Conservation (phyloP, 2,797 vertebrate species). For the Triplophysa bombifrons region DNA sequence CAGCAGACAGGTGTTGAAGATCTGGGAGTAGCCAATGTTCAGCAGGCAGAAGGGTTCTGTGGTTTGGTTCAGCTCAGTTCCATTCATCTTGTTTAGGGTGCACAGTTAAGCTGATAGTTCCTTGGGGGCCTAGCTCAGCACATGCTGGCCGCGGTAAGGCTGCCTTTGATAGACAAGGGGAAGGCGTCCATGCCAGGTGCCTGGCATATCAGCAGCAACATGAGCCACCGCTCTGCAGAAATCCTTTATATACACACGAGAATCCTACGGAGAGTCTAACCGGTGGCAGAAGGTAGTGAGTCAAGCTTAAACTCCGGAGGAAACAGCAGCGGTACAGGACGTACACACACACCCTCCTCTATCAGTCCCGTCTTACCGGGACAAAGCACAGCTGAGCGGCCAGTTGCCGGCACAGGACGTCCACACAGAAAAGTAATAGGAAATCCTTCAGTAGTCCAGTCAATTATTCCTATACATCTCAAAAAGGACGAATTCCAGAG, state of each 20-base stretch:
- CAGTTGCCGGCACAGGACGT: slow-evolving; percentile 31
- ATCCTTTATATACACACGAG: slow-evolving; percentile 27
- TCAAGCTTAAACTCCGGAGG: not conserved
- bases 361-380: slow-evolving; percentile 20
- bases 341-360: slow-evolving; percentile 10
- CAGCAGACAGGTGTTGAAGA: slow-evolving; percentile 88
- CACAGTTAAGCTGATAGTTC: slow-evolving; percentile 55
- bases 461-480: slow-evolving; percentile 31
- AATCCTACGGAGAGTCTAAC: slow-evolving; percentile 7
- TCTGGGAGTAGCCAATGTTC: slow-evolving; percentile 86
- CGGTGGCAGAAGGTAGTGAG: not conserved
- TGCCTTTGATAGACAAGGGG: slow-evolving; percentile 33
- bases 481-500: slow-evolving; percentile 26
- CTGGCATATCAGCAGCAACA: slow-evolving; percentile 58
- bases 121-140: slow-evolving; percentile 49
- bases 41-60: slow-evolving; percentile 89
- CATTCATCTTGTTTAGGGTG: slow-evolving; percentile 90
- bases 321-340: not conserved
- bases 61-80: slow-evolving; percentile 87
- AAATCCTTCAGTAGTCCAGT: slow-evolving; percentile 27
- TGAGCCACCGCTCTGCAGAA: not conserved
- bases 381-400: slow-evolving; percentile 37
- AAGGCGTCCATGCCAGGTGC: slow-evolving; percentile 29
- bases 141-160: slow-evolving; percentile 33
- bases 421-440: slow-evolving; percentile 23